Evolutionary conservation across 2,113 vertebrate genomes (phyloP).

Genomic region (Trachemys scripta): DNA sequence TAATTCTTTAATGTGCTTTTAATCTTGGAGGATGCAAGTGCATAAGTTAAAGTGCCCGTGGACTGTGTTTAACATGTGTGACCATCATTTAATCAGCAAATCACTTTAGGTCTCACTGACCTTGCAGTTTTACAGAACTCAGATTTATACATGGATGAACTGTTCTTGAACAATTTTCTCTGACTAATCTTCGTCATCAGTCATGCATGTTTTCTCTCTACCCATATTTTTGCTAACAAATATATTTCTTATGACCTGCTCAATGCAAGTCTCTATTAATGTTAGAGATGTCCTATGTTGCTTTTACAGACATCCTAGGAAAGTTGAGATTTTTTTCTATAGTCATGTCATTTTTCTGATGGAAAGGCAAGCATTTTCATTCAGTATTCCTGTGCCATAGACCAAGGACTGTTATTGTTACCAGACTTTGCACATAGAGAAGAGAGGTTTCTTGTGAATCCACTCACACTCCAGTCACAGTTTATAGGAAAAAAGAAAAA

Average conservation of each 20-base stretch:
- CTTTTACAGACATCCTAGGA: background rate
- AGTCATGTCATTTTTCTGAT: background rate
- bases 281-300: background rate
- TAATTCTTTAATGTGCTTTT: background rate
- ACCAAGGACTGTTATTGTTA: background rate
- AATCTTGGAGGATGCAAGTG: background rate
- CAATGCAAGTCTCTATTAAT: background rate
- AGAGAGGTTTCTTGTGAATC: background rate
- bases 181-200: background rate
- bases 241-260: background rate
- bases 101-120: conserved; percentile 8
- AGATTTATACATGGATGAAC: conserved; percentile 41
- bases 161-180: background rate
- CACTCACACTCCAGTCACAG: background rate
- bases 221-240: background rate
- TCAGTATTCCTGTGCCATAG: background rate
- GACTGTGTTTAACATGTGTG: background rate
- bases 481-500: background rate
- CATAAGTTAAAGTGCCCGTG: conserved; percentile 6
- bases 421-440: background rate
- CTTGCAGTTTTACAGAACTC: conserved; percentile 21
- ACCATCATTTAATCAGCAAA: conserved; percentile 19
- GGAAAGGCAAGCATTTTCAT: background rate
- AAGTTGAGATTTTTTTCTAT: background rate
- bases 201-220: background rate